Base-by-base conservation (phyloP, 2,113 vertebrate species). In the Brienomyrus longianalis region DNA sequence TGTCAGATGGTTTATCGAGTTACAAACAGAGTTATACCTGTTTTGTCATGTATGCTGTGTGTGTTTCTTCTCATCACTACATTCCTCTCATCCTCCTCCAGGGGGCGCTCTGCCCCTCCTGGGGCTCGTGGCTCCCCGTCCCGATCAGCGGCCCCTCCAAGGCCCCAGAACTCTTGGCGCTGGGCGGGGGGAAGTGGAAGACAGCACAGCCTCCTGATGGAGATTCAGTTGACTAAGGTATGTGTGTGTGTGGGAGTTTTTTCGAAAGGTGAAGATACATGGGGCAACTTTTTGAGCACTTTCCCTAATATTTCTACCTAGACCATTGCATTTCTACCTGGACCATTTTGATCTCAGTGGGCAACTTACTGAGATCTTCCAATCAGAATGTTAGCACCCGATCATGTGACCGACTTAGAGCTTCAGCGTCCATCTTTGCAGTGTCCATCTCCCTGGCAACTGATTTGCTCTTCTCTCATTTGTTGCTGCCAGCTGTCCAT, bases 151-250 rank as follows among this genome's bases (percentile, higher is more conserved):
- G 91, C 94, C 27, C 93, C 96, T 89, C 96, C 96, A 15, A 95
- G 97, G 70, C 97, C 97, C 0, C 98, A 98, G 94, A 98, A 97
- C 94, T 97, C 97, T 0, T 98, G 98, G 98, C 96, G 97, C 6
- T 96, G 95, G 8, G 96, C 96, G 23, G 97, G 98, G 10, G 98
- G 98, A 70, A 95, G 94, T 0, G 96, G 97, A 4, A 94, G 98
- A 51, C 96, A 97, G 90, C 98, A 98, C 91, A 94, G 96, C 0
- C 93, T 97, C 83, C 96, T 98, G 86, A 97, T 98, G 97, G 98
- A 98, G 94, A 97, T 98, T 90, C 98, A 98, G 92, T 96, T 98
- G 84, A 98, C 96, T 88, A 98, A 98, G 96, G 98, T 97, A 89
- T 59, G 84, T 19, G 89, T 1, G 0, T 15, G 35, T 59, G 50